These are phyloP conservation scores for Laticauda laticaudata DNA, from an alignment of 2,113 vertebrate genomes.

Conservation along the genomic window DNA sequence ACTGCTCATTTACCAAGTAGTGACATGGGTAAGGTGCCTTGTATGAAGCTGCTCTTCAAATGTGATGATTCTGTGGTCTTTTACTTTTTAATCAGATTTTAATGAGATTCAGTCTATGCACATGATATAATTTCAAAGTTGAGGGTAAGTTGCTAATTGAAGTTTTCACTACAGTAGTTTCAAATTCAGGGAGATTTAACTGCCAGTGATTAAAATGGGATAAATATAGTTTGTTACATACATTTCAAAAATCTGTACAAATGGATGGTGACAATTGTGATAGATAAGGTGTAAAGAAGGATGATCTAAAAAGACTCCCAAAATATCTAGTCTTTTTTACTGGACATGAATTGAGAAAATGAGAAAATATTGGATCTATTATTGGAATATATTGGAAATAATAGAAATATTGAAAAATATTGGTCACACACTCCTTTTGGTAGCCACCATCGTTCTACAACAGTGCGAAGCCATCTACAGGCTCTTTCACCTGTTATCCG, in stretches of 20 bases:
- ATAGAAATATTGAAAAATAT: too few species aligned
- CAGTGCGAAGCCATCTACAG: too few species aligned
- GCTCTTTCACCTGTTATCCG: too few species aligned
- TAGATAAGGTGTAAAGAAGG: conserved; percentile 43
- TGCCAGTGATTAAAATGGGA: background rate
- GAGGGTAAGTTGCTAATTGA: background rate
- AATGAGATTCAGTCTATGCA: background rate
- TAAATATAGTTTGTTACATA: background rate
- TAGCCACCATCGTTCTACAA: too few species aligned
- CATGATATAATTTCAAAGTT: background rate
- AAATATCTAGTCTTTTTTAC: conserved; percentile 56
- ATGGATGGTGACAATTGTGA: conserved; percentile 30
- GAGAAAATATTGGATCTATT: conserved; percentile 51
- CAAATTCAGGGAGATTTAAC: background rate
- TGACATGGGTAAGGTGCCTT: background rate
- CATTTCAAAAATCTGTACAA: background rate
- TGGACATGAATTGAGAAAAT: conserved; percentile 58
- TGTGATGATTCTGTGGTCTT: background rate
- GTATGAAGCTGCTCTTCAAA: background rate
- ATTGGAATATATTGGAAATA: too few species aligned
- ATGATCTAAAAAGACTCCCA: conserved; percentile 45
- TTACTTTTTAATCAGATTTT: background rate
- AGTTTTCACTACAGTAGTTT: background rate
- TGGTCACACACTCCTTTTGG: too few species aligned
- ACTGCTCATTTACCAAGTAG: background rate